A percentile compares a stretch with the other conserved stretches of the same genome.
Evolutionary conservation across 1,140 invertebrate genomes (phyloP).

Genomic region (Caenorhabditis brenneri): DNA sequence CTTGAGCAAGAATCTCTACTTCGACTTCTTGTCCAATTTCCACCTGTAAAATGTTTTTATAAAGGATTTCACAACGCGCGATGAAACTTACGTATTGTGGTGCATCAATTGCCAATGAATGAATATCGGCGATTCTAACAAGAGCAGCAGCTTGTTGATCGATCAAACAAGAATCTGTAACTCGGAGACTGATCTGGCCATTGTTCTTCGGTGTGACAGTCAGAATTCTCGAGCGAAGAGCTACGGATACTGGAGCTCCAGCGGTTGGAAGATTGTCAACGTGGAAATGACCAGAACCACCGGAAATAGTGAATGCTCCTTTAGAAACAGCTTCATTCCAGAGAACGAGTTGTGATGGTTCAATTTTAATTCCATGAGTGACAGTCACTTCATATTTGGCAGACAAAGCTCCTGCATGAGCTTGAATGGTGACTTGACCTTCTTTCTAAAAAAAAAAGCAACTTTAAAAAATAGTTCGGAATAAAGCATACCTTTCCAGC

Average conservation of each 20-base stretch:
- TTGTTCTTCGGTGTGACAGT: constrained; percentile 7
- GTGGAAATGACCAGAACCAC: constrained; percentile 57
- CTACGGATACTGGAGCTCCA: neutral
- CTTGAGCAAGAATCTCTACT: constrained; percentile 39
- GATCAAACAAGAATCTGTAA: constrained; percentile 23
- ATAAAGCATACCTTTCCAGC: neutral
- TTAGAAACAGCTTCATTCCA: constrained; percentile 52
- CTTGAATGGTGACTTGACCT: constrained; percentile 46
- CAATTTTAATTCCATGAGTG: neutral
- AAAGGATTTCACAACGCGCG: constrained; percentile 22
- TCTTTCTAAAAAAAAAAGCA: constrained; percentile 10
- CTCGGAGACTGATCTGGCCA: neutral
- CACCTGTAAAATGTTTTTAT: constrained; percentile 20
- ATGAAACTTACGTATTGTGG: constrained; percentile 30
- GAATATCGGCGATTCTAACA: constrained; percentile 36
- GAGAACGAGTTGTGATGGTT: constrained; percentile 40
- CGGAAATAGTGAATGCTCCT: constrained; percentile 43
- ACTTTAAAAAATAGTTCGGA: neutral
- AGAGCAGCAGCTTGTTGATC: neutral
- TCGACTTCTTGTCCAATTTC: constrained; percentile 50
- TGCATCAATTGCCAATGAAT: constrained; percentile 30
- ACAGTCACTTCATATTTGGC: neutral
- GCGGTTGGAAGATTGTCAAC: neutral
- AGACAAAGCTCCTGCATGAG: neutral
- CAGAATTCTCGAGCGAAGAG: neutral